Base-by-base conservation (phyloP, 2,797 vertebrate genomes). In the Betta splendens region DNA sequence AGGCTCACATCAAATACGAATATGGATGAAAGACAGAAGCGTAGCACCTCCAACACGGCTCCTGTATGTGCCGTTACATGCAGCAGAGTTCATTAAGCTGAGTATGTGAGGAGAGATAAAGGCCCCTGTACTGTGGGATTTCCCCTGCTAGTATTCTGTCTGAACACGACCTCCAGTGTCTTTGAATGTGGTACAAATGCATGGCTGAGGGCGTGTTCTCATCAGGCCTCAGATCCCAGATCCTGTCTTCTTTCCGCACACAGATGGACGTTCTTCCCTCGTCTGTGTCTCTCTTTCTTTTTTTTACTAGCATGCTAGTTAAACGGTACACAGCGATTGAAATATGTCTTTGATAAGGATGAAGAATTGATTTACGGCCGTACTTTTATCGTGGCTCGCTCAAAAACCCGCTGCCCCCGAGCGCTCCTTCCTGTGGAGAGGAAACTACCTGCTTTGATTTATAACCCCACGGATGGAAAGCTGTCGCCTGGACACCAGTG, bases 361-460 rank as follows among this genome's bases (percentile, higher is more conserved):
- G 75, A 75, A 84, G 69, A 85, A 82, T 81, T 91, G 92, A 93
- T 92, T 92, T 92, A 92, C 52, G 77, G 72, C 69, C 67, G 68
- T 72, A 82, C 81, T 91, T 91, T 91, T 91, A 92, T 91, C 84
- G 85, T 72, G 29, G 10, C 79, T 89, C 75, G 64, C 77, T 88
- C 80, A 71, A 81, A n/a, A 88, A 86, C 80, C 73, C 9, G 36
- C 80, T 69, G 79, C 83, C 91, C 84, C 64, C 46, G 4, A 91
- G 91, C 87, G 16, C 38, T 82, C 37, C 69, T 63, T 80, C 80
- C 84, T 77, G 72, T 76, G 59, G 59, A 87, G 74, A 81, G 81
- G 85, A 86, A 89, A 90, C 84, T 89, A 91, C 88, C 91, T 88
- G 89, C 87, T 92, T 88, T 89, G 85, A 91, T 91, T 90, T 88